These are phyloP conservation scores for Stenodema calcarata DNA, from an alignment of 2,888 invertebrate genomes.

Conservation along the genomic window DNA sequence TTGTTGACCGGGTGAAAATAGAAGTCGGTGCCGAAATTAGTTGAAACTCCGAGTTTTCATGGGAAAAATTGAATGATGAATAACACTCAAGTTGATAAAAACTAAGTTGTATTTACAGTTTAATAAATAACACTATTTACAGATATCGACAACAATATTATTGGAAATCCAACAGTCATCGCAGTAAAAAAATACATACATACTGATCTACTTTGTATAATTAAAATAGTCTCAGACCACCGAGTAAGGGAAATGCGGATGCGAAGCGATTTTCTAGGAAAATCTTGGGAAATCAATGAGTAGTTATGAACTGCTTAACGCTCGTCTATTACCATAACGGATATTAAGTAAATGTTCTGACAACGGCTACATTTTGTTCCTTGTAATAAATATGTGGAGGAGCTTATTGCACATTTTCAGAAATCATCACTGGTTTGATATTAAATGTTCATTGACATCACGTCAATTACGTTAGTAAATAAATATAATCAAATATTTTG, in stretches of 20 bases:
- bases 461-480: background rate
- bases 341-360: background rate
- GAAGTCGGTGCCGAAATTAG: too few species aligned
- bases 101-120: background rate
- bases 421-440: background rate
- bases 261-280: conserved; percentile 21
- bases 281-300: background rate
- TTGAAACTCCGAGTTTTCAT: too few species aligned
- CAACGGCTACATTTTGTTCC: background rate
- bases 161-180: background rate
- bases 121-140: background rate
- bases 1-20: too few species aligned
- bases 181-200: background rate
- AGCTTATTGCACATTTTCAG: background rate
- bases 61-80: too few species aligned
- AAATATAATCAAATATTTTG: background rate
- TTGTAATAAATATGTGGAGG: background rate
- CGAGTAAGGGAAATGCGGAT: background rate
- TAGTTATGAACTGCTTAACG: background rate
- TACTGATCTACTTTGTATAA: background rate
- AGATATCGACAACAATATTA: background rate
- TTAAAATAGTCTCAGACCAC: background rate
- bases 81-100: too few species aligned
- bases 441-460: background rate
- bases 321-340: background rate